A percentile compares a stretch with the other conserved stretches of the same genome.
These are phyloP conservation scores for Cantharis flavilabris DNA, from an alignment of 2,888 invertebrate genomes.

Conservation along the genomic window DNA sequence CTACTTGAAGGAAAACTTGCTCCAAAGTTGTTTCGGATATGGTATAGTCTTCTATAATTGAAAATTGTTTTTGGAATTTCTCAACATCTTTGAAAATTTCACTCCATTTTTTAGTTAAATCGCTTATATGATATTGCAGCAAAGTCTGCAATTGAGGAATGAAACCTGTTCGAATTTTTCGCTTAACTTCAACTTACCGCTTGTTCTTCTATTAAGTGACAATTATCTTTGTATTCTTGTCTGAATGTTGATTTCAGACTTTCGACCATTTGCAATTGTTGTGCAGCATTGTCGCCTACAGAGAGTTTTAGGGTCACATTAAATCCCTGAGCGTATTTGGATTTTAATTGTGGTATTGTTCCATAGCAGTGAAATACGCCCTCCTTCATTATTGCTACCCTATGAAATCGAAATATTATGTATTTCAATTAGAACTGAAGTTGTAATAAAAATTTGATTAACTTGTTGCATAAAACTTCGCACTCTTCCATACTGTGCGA, in stretches of 20 bases:
- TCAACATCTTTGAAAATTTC: conserved; percentile 74
- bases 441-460: conserved; percentile 31
- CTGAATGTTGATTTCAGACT: neutral
- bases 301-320: conserved; percentile 46
- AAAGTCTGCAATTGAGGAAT: neutral
- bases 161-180: neutral
- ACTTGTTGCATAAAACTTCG: conserved; percentile 71
- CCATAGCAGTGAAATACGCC: conserved; percentile 77
- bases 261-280: neutral
- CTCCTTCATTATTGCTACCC: conserved; percentile 82
- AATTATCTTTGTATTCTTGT: neutral
- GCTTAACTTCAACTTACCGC: neutral
- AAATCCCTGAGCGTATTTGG: conserved; percentile 67
- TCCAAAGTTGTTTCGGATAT: conserved; percentile 81
- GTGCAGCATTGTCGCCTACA: neutral
- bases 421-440: neutral
- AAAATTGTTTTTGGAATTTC: conserved; percentile 43
- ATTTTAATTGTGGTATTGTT: conserved; percentile 76
- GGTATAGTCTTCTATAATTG: conserved; percentile 74
- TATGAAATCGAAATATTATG: conserved; percentile 35
- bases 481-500: conserved; percentile 90
- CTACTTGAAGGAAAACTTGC: conserved; percentile 75
- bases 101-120: conserved; percentile 66
- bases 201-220: neutral
- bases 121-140: conserved; percentile 70